Percentiles rank a stretch among this genome's conserved stretches.
Conservation (phyloP, 64 coral and sea anemone species). For the Montipora efflorescens region DNA sequence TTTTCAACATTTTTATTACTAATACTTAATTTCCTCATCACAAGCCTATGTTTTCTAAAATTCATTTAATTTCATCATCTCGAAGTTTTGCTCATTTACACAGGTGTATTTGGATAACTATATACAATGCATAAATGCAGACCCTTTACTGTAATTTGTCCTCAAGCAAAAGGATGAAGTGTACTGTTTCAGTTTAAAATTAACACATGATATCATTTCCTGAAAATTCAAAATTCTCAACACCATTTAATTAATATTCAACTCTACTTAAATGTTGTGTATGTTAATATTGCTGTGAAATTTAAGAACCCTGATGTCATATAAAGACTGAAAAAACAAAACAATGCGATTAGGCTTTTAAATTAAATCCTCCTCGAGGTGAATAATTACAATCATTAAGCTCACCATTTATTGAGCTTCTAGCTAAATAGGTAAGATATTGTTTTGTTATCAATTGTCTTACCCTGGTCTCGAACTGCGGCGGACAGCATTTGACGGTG, state of each 20-base stretch:
- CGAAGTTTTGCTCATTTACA: not conserved
- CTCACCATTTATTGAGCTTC: too few species aligned
- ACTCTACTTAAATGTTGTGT: not conserved
- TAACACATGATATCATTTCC: too few species aligned
- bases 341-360: not conserved
- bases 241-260: not conserved
- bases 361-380: not conserved
- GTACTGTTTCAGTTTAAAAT: too few species aligned
- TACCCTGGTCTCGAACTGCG: constrained; percentile 78
- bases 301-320: not conserved
- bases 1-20: not conserved
- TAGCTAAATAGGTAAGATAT: not conserved
- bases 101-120: constrained; percentile 26
- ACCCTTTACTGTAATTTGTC: not conserved
- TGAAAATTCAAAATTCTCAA: not conserved
- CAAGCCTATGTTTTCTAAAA: not conserved
- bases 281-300: not conserved
- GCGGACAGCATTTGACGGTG: constrained; percentile 77
- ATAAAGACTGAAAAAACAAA: not conserved
- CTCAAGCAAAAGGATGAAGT: not conserved
- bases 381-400: not conserved
- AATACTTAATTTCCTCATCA: not conserved
- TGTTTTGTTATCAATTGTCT: not conserved
- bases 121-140: not conserved
- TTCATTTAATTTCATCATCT: not conserved